Evolutionary conservation across 2,797 vertebrate species (phyloP), one percentile per base, ranked within the genome.

Genomic region (Neomorphus geoffroyi): DNA sequence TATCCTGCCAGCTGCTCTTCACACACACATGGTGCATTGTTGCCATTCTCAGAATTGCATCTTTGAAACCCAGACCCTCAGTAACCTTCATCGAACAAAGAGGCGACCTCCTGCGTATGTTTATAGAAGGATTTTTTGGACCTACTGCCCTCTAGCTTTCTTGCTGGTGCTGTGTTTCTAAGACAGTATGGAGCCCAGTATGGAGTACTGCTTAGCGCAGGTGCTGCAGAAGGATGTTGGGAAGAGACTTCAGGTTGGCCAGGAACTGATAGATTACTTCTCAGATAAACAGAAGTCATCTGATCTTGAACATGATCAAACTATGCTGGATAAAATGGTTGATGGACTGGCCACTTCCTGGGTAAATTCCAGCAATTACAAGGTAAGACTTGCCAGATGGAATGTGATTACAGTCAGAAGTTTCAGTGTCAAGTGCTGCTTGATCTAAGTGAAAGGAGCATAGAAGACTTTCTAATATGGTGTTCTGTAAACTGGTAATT

Each of bases 281-380:
- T 96, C 98, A 51, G 99, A 99, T 97, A 98, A 98, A 92, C 98
- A 99, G 93, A 99, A 99, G 96, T 99, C 99, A 86, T 96, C 98
- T 12, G 99, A 99, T 97, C 98, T 99, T 83, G 99, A 99, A 93
- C 98, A 99, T 58, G 99, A 99, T 96, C 99, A 99, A 98, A 99
- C 99, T 7, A 98, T 98, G 62, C 98, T 99, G 96, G 99, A 99
- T 98, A 99, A 99, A 97, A 99, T 99, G 98, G 98, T 99, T 48
- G 99, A 99, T 74, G 99, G 98, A 93, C 98, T 99, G 30, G 99
- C 99, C 95, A 98, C 98, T 90, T 99, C 98, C 80, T 99, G 99
- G 99, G 99, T 99, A 83, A 99, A 99, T 98, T 99, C 98, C 93
- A 99, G 99, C 98, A 99, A 99, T 98, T 99, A 99, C 50, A 99